Percentiles rank a stretch among this genome's conserved stretches.
These are phyloP conservation scores for Coilia nasus DNA, from an alignment of 2,797 vertebrate genomes.

Conservation along the genomic window DNA sequence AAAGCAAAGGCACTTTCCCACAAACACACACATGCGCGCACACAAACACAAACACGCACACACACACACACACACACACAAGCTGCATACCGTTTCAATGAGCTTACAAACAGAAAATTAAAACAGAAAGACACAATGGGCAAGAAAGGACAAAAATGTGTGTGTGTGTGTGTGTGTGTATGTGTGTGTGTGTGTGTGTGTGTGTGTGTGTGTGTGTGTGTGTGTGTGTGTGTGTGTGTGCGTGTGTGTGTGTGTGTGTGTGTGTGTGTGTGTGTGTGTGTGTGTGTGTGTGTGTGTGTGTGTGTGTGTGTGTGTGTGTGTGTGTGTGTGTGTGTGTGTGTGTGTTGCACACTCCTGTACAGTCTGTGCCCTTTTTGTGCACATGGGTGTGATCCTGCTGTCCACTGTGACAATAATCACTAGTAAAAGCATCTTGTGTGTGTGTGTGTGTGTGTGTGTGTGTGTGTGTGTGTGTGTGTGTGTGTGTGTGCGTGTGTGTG, in stretches of 20 bases:
- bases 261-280: background rate
- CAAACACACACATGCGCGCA: conserved; percentile 47
- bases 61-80: background rate
- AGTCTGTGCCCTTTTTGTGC: background rate
- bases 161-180: no score
- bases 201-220: no score
- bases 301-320: background rate
- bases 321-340: conserved; percentile 11
- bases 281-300: background rate
- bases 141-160: no score
- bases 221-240: no score
- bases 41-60: conserved; percentile 24
- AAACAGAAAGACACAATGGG: background rate
- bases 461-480: background rate
- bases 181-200: no score
- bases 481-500: background rate
- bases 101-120: background rate
- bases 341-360: background rate
- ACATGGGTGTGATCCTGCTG: background rate
- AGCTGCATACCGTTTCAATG: background rate
- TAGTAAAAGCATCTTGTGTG: background rate
- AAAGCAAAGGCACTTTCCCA: conserved; percentile 41
- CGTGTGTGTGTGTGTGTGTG: no score
- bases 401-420: background rate
- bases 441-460: no score